Conservation (phyloP, 2,113 vertebrate genomes). For the Phyllostomus discolor region DNA sequence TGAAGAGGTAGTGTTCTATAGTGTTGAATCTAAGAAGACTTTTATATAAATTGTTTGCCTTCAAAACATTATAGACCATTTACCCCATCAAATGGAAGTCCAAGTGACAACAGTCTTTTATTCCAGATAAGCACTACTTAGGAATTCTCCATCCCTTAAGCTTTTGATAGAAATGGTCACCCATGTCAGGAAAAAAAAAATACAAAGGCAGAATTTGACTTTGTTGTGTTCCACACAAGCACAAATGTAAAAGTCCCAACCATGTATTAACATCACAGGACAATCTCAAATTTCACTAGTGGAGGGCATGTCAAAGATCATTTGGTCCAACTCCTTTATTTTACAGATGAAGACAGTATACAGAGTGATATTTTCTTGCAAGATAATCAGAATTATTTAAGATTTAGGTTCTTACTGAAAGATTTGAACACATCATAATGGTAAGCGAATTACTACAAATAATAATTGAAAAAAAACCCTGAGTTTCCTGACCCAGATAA, state of each 20-base stretch:
- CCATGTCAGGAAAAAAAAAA: neutral
- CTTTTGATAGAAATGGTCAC: constrained; percentile 1
- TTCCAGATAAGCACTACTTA: constrained; percentile 24
- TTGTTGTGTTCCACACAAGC: neutral
- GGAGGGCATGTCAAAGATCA: neutral
- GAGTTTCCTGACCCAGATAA: neutral
- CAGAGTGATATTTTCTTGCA: neutral
- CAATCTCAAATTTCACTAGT: neutral
- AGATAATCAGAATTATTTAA: neutral
- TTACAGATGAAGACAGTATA: neutral
- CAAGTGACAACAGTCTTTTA: constrained; percentile 25
- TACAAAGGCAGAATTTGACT: neutral
- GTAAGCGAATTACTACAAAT: neutral
- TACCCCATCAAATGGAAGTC: constrained; percentile 15
- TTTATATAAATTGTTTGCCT: constrained; percentile 44
- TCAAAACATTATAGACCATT: constrained; percentile 37
- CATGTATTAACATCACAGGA: neutral
- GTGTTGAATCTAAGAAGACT: constrained; percentile 11
- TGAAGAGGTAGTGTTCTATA: neutral
- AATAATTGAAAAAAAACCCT: neutral
- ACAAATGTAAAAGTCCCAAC: neutral
- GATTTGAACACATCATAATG: neutral
- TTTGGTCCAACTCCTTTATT: neutral
- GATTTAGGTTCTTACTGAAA: neutral
- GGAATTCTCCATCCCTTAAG: neutral